phyloP scores from a whole-genome alignment of 2,113 vertebrate genomes.

The Peromyscus polionotus region DNA sequence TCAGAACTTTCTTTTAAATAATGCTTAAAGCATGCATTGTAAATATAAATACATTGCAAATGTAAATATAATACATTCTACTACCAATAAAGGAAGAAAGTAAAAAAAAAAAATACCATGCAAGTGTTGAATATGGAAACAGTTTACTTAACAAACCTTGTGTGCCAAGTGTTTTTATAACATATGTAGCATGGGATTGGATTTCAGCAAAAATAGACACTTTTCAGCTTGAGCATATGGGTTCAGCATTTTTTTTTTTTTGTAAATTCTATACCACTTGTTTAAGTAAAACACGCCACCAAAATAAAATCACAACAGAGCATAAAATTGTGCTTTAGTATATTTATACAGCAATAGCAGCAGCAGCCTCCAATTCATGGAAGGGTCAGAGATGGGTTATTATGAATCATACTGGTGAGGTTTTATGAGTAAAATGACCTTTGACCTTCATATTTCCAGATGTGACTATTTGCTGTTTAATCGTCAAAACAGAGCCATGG shows the following conservation, averaged over 20 bases:
- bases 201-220: conserved; percentile 57
- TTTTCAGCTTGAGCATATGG: conserved; percentile 69
- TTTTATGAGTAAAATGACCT: conserved; percentile 85
- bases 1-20: neutral
- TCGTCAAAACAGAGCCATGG: conserved; percentile 85
- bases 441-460: conserved; percentile 87
- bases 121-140: conserved; percentile 62
- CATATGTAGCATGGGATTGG: conserved; percentile 26
- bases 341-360: conserved; percentile 76
- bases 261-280: conserved; percentile 39
- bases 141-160: conserved; percentile 59
- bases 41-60: neutral
- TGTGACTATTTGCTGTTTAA: conserved; percentile 84
- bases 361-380: conserved; percentile 74
- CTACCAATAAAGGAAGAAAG: conserved; percentile 41
- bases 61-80: conserved; percentile 37
- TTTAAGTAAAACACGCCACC: conserved; percentile 71
- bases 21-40: neutral
- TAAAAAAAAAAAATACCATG: conserved; percentile 18
- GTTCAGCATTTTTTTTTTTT: conserved; percentile 66
- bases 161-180: conserved; percentile 48
- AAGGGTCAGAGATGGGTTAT: conserved; percentile 80
- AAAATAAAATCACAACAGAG: conserved; percentile 77
- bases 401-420: conserved; percentile 80
- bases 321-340: neutral